These are phyloP conservation scores for Hipparchia semele DNA, from an alignment of 2,888 invertebrate genomes.

Conservation along the genomic window DNA sequence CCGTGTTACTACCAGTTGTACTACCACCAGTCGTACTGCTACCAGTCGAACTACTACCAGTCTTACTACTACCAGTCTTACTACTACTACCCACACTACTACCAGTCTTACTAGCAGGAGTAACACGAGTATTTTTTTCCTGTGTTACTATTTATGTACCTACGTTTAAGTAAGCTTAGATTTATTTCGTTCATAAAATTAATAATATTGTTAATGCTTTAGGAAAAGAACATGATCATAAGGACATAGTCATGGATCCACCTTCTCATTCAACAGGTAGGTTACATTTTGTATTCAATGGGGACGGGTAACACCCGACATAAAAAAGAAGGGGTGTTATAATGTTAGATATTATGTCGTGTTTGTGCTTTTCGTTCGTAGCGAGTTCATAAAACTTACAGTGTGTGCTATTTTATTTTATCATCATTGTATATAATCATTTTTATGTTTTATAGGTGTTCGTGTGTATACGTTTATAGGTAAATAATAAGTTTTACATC, in stretches of 20 bases:
- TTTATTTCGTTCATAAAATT: too few species aligned
- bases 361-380: not conserved
- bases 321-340: too few species aligned
- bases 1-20: too few species aligned
- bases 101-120: too few species aligned
- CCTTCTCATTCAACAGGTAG: constrained; percentile 49
- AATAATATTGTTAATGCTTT: constrained; percentile 1
- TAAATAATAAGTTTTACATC: constrained; percentile 48
- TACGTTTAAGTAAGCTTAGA: too few species aligned
- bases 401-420: not conserved
- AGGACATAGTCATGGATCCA: constrained; percentile 51
- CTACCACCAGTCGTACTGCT: too few species aligned
- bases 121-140: too few species aligned
- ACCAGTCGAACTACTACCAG: too few species aligned
- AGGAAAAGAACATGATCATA: constrained; percentile 9
- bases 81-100: too few species aligned
- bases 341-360: not conserved
- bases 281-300: constrained; percentile 15
- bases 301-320: too few species aligned
- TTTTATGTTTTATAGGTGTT: constrained; percentile 59
- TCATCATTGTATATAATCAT: constrained; percentile 28
- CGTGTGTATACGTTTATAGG: constrained; percentile 72
- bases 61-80: too few species aligned
- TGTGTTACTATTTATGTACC: too few species aligned
- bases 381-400: not conserved